phyloP scores from a whole-genome alignment of 2,113 vertebrate species.

The Nothoprocta pentlandii region DNA sequence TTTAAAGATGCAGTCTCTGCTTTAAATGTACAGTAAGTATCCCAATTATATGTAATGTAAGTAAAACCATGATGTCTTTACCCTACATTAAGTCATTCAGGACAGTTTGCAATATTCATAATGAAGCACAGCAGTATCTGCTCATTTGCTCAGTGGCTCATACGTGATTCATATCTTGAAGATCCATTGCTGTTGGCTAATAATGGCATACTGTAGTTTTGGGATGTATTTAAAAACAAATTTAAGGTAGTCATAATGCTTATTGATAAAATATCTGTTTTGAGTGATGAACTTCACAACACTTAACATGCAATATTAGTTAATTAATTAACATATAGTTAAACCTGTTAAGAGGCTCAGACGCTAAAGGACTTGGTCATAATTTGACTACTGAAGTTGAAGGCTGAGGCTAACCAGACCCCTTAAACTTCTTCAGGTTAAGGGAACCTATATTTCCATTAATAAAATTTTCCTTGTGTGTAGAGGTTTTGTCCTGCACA shows the following conservation, averaged over 20 bases:
- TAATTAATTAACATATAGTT: neutral
- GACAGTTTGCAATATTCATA: neutral
- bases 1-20: neutral
- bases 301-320: neutral
- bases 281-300: neutral
- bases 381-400: neutral
- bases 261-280: neutral
- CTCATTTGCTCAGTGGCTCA: neutral
- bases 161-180: neutral
- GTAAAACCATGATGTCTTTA: neutral
- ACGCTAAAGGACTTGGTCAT: neutral
- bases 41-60: neutral
- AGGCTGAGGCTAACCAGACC: neutral
- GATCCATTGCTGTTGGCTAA: neutral
- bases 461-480: neutral
- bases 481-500: neutral
- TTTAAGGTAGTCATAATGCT: neutral
- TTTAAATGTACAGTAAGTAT: neutral
- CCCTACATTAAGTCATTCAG: neutral
- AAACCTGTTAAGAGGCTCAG: neutral
- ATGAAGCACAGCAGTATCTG: neutral
- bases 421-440: neutral
- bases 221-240: neutral
- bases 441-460: neutral
- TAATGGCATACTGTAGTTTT: neutral